Evolutionary conservation across 2,113 vertebrate species (phyloP).

Genomic region (cat (Felis catus)): DNA sequence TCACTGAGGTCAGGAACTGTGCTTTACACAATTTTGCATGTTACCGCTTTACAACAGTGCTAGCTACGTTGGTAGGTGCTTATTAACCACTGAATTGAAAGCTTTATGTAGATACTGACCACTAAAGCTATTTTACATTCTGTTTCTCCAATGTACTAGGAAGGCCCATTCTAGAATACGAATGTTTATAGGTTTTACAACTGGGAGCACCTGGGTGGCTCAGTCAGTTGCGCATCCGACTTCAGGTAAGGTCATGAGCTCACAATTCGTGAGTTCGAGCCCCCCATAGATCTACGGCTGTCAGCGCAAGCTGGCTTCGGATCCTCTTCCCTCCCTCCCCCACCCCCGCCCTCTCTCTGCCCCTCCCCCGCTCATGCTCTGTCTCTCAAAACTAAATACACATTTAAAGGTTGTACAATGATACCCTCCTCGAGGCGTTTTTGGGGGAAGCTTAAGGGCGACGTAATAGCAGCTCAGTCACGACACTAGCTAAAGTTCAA

Average conservation of each 20-base stretch:
- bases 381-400: no score
- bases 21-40: background rate
- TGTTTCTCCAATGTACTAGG: background rate
- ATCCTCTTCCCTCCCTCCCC: no score
- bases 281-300: no score
- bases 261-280: no score
- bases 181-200: background rate
- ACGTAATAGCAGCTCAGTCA: background rate
- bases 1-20: background rate
- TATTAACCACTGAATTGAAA: background rate
- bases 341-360: no score
- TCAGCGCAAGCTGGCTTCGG: no score
- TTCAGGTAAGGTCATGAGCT: no score
- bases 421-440: background rate
- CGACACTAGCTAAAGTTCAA: background rate
- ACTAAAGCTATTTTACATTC: background rate
- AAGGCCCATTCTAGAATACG: background rate
- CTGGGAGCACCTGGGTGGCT: no score
- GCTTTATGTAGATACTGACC: background rate
- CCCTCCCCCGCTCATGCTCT: no score
- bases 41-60: background rate
- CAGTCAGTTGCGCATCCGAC: no score
- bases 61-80: background rate
- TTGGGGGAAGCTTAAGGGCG: background rate
- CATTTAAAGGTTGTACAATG: background rate